Percentiles rank a stretch among this genome's conserved stretches.
These are phyloP conservation scores for Myotis davidii DNA, from an alignment of 2,113 vertebrate genomes.

Conservation along the genomic window DNA sequence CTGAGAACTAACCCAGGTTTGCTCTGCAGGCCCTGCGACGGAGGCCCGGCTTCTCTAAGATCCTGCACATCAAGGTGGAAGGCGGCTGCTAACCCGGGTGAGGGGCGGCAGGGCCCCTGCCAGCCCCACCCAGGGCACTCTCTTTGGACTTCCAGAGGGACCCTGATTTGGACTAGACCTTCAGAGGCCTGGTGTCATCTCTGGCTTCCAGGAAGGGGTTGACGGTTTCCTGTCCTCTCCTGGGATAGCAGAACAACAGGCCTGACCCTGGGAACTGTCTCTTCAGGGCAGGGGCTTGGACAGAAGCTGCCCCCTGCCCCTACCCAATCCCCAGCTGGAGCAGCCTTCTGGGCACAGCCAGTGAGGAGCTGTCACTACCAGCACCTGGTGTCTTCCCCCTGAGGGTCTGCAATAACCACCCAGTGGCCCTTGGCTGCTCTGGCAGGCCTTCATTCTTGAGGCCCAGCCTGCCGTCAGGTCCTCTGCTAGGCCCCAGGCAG, in stretches of 20 bases:
- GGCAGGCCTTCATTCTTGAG: not conserved
- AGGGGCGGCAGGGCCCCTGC: constrained; percentile 75
- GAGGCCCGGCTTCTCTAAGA: constrained; percentile 98
- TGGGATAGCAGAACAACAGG: constrained; percentile 9
- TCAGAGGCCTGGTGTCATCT: constrained; percentile 34
- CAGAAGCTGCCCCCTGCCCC: constrained; percentile 35
- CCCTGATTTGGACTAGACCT: constrained; percentile 68
- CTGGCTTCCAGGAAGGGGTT: constrained; percentile 36
- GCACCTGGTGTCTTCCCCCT: constrained; percentile 23
- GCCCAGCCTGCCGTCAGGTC: not conserved
- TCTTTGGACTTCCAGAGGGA: constrained; percentile 65
- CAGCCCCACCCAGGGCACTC: constrained; percentile 65
- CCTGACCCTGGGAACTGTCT: constrained; percentile 30
- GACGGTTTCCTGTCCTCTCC: constrained; percentile 20
- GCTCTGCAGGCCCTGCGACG: constrained; percentile 93
- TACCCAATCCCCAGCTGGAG: not conserved
- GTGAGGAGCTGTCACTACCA: constrained; percentile 47
- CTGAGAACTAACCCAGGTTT: constrained; percentile 29
- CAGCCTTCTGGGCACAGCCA: constrained; percentile 38
- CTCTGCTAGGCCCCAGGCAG: not conserved
- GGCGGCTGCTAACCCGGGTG: constrained; percentile 92
- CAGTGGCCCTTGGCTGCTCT: not conserved
- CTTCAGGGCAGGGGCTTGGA: not conserved
- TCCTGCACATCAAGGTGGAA: constrained; percentile 98
- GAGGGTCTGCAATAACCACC: constrained; percentile 60